These are phyloP conservation scores for Globodera ellingtonae DNA, from an alignment of 1,140 invertebrate genomes.

Conservation along the genomic window DNA sequence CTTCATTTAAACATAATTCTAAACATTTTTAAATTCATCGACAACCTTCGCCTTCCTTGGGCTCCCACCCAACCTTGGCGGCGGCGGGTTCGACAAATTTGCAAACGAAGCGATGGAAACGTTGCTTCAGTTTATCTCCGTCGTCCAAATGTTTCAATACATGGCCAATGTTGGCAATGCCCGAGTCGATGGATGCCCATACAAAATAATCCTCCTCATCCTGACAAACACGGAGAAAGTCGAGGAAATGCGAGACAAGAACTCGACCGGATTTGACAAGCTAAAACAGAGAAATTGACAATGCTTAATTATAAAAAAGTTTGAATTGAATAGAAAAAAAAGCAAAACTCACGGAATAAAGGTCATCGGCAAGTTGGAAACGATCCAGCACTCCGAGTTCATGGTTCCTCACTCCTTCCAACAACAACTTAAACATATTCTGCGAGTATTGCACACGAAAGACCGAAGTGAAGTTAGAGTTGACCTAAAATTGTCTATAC, in stretches of 20 bases:
- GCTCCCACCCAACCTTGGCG: constrained; percentile 66
- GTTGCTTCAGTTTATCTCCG: constrained; percentile 55
- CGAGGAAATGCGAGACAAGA: constrained; percentile 54
- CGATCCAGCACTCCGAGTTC: constrained; percentile 84
- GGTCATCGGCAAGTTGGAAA: constrained; percentile 84
- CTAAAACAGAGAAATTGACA: neutral
- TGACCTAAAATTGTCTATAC: constrained; percentile 64
- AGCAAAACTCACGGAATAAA: constrained; percentile 74
- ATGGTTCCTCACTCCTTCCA: constrained; percentile 78
- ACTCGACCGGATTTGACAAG: constrained; percentile 69
- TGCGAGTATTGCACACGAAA: constrained; percentile 81
- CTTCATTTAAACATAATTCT: too few species aligned
- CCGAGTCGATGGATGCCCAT: constrained; percentile 54
- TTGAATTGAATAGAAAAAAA: neutral
- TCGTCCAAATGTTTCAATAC: constrained; percentile 40
- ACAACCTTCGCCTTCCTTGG: constrained; percentile 62
- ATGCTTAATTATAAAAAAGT: neutral
- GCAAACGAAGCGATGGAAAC: constrained; percentile 64
- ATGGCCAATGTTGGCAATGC: constrained; percentile 36
- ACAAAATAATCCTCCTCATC: constrained; percentile 61
- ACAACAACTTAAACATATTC: constrained; percentile 77
- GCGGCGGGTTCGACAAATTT: constrained; percentile 65
- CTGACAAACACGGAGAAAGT: constrained; percentile 44
- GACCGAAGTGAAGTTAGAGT: constrained; percentile 68
- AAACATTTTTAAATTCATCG: neutral